Conservation (phyloP, 2,888 invertebrate genomes). For the Metalampra italica region DNA sequence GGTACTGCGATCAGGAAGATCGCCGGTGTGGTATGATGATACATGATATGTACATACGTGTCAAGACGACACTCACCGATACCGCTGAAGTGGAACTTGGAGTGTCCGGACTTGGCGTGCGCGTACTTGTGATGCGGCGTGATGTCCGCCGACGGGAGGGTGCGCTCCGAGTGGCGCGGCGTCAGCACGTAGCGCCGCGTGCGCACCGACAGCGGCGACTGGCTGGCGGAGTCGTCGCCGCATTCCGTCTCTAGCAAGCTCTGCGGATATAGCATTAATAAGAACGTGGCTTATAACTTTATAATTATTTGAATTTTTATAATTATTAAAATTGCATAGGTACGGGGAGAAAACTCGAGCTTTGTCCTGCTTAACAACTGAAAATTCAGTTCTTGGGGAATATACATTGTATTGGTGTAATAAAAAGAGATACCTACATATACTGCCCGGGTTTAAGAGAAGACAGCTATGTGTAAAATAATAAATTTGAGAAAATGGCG, state of each 20-base stretch:
- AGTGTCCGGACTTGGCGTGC: constrained; percentile 73
- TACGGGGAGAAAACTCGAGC: too few relatives aligned
- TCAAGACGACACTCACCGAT: constrained; percentile 72
- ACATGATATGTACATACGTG: too few relatives aligned
- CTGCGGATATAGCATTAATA: constrained; percentile 54
- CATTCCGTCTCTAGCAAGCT: constrained; percentile 89
- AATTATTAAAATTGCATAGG: too few relatives aligned
- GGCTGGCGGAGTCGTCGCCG: constrained; percentile 86
- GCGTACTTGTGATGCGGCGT: constrained; percentile 82
- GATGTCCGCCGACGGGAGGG: constrained; percentile 80
- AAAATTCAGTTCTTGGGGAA: too few relatives aligned
- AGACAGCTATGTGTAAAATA: too few relatives aligned
- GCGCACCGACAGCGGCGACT: constrained; percentile 87
- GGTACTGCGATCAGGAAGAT: too few relatives aligned
- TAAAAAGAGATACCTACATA: too few relatives aligned
- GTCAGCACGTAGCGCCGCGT: constrained; percentile 87
- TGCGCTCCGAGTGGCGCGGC: constrained; percentile 90
- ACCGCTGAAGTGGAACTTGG: constrained; percentile 82
- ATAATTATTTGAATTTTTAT: neutral
- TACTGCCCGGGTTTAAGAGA: too few relatives aligned
- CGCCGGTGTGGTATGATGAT: too few relatives aligned
- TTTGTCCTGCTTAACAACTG: too few relatives aligned
- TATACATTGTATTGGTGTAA: too few relatives aligned
- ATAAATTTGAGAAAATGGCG: too few relatives aligned
- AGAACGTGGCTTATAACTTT: constrained; percentile 2